Evolutionary conservation across 2,113 vertebrate species (phyloP), one percentile per base, ranked within the genome.

Genomic region (Passer domesticus): DNA sequence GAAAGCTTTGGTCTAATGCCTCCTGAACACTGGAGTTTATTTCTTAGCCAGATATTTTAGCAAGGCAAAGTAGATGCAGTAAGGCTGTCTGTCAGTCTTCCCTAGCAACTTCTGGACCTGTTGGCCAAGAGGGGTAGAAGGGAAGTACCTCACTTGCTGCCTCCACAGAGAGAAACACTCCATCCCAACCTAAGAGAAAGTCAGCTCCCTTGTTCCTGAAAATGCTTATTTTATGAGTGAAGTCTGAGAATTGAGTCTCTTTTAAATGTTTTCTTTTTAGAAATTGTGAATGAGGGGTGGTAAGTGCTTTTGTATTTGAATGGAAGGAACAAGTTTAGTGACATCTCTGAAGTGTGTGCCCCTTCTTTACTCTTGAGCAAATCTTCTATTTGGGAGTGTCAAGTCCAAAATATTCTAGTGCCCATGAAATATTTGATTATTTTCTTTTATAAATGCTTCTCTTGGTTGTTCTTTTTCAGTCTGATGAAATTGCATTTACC

Each of bases 211-310:
- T 64, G 7, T 41, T 53, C 33, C 66, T 76, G 37, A 49, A 76
- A 68, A 72, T 67, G 21, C 8, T 72, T 60, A 12, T 15, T 63
- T 17, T 41, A 21, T 9, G 33, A 28, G 11, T 49, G 39, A 67
- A 70, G 14, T 47, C 30, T 83, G 15, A 50, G 12, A 37, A n/a
- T 1, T 3, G 2, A 66, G 2, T 30, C 6, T 63, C 20, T 60
- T 88, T 76, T 25, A 47, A 50, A 70, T 7, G 5, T 7, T 43
- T 33, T 6, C 18, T 69, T 81, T 68, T 70, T 46, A 33, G 39
- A 37, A 63, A 37, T 13, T 33, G 5, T 43, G 5, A 0, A 0
- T 46, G 16, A 12, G 6, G 13, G 15, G 10, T 0, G 0, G 5
- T 70, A 43, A 62, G 24, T 39, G 39, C 30, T 11, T 64, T 58